Evolutionary conservation across 1,140 invertebrate genomes (phyloP), one percentile per base, ranked within the genome.

Genomic region (Penaeus indicus): DNA sequence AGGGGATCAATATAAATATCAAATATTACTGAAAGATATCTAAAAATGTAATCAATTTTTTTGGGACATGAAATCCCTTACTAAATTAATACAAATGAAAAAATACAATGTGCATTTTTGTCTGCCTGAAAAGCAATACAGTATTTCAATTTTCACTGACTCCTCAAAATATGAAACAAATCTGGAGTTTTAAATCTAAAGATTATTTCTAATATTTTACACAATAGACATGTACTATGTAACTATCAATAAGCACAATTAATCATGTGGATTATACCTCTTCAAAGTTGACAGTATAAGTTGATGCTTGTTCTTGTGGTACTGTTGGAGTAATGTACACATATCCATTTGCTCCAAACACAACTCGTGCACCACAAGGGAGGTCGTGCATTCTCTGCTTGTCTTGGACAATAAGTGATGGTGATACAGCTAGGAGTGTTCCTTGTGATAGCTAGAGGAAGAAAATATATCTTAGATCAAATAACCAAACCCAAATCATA

Each of bases 321-420:
- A 91, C 90, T 18, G 94, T 95, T 22, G 97, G 96, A 85, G 95
- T 96, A 79, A 99, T 96, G 97, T 98, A 99, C 83, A 99, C 96
- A 91, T 96, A 99, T 0, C 99, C 99, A 93, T 99, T 99, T 91
- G 97, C 98, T 16, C 98, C 98, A 16, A 99, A 94, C 86, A 99
- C 99, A 16, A 99, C 93, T 90, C 96, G 97, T 0, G 96, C 96
- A 0, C 98, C 98, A 92, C 96, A 97, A 1, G 96, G 95, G 61
- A 99, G 94, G 93, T 97, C 97, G 92, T 99, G 98, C 92, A 99
- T 99, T 93, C 99, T 98, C 72, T 96, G 98, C 93, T 99, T 99
- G 80, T 97, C 95, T 38, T 98, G 94, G 92, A 97, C 98, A 32
- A 99, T 96, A 19, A 99, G 93, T n/a, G 96, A 96, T 11, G 98